phyloP scores from a whole-genome alignment of 1,140 invertebrate genomes.

The Tetramorium parvispinum region DNA sequence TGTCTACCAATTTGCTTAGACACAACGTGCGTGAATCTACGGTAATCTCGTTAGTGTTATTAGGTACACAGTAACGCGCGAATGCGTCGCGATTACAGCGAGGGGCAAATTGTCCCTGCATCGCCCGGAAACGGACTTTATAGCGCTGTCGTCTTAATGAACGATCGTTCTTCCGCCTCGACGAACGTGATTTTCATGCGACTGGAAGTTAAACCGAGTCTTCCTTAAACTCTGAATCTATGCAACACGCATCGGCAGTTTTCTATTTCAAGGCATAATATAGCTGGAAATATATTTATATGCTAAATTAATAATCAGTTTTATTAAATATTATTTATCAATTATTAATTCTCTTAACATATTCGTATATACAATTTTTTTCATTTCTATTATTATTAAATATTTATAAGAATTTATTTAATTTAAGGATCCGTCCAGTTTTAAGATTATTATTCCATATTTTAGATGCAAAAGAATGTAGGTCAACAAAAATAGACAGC shows the following conservation, averaged over 20 bases:
- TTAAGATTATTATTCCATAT: not conserved
- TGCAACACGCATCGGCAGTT: not conserved
- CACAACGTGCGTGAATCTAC: constrained; percentile 69
- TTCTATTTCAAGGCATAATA: not conserved
- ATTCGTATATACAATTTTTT: not conserved
- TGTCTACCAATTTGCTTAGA: constrained; percentile 75
- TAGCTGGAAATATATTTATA: not conserved
- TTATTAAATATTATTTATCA: not conserved
- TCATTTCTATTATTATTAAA: not conserved
- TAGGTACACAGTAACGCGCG: constrained; percentile 64
- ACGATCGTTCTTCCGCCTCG: constrained; percentile 42
- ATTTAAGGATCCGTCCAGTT: not conserved
- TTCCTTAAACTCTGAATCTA: not conserved
- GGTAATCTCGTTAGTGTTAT: constrained; percentile 74
- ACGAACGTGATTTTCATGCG: not conserved
- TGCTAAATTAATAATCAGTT: not conserved
- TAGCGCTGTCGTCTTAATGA: constrained; percentile 60
- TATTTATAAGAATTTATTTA: not conserved
- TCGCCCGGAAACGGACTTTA: constrained; percentile 59
- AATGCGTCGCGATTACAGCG: constrained; percentile 65
- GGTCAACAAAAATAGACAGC: not conserved
- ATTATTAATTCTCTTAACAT: not conserved
- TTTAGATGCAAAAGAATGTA: not conserved
- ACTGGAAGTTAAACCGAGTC: constrained; percentile 32
- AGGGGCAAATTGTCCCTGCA: constrained; percentile 34